Percentiles rank a stretch among this genome's conserved stretches.
Evolutionary conservation across 2,888 invertebrate genomes (phyloP).

Genomic region (Ischnura elegans): DNA sequence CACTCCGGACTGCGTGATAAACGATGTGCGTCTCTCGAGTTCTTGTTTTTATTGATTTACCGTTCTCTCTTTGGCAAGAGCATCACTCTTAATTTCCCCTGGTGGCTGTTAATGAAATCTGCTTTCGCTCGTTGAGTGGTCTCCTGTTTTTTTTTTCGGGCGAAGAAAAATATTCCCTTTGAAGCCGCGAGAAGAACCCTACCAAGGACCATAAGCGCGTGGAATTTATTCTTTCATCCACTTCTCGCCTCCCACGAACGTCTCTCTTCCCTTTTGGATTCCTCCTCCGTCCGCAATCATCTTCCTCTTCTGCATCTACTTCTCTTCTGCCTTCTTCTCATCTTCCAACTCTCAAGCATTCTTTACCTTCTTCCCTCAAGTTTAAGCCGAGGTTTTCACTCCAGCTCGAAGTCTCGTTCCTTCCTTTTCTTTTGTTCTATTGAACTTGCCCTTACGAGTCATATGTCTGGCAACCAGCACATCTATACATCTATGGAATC

Average conservation of each 20-base stretch:
- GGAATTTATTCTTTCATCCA: slow-evolving; percentile 24
- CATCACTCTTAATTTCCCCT: slow-evolving; percentile 2
- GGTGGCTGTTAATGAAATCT: slow-evolving; percentile 17
- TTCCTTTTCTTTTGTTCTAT: no score
- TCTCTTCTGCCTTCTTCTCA: background rate
- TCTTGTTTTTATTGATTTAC: background rate
- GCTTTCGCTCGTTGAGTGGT: background rate
- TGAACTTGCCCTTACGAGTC: no score
- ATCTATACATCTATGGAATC: no score
- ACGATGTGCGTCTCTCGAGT: background rate
- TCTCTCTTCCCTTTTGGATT: background rate
- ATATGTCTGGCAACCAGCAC: no score
- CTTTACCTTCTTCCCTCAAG: no score
- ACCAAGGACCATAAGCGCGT: background rate
- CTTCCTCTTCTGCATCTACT: background rate
- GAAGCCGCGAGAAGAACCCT: background rate
- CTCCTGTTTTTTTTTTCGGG: background rate
- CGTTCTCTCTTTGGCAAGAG: background rate
- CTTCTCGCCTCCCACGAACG: background rate
- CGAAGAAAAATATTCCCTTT: background rate
- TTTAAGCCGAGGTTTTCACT: background rate
- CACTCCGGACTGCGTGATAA: background rate
- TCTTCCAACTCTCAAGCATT: no score
- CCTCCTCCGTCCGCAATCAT: background rate
- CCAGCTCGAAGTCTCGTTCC: background rate